Base-by-base conservation (phyloP, 2,888 invertebrate species). In the Phorcus lineatus region DNA sequence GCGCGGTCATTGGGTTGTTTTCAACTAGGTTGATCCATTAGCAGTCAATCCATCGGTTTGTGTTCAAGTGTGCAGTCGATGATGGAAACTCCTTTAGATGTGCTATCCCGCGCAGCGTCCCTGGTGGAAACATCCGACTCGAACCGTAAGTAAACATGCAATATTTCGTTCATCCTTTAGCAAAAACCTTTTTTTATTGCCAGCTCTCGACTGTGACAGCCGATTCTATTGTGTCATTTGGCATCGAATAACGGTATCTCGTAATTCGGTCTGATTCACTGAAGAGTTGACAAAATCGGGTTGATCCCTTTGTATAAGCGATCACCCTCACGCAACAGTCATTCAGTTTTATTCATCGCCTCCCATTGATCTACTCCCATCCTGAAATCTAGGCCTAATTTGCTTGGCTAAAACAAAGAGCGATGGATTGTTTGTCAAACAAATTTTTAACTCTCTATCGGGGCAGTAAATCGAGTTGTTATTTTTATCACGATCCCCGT, bases 31-130 rank as follows among this genome's bases (percentile, higher is more conserved):
- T 28, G 24, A 24, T 62, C 28, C 62, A 62, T 28, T 62, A 62
- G 24, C 22, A 28, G n/a, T 19, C 62, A 17, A 62, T 28, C 28
- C 62, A 62, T 62, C 62, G 62, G 24, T 28, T 28, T n/a, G 62
- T 24, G 62, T 62, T 62, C 57, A 17, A 62, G 22, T 62, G 11
- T 19, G n/a, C 11, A n/a, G 16, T 6, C 11, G n/a, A 81, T 76
- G 62, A 89, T 89, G 89, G 91, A 90, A 83, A 89, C 90, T 24
- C 89, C 91, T 16, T 86, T 91, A 62, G 91, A 91, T 83, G 91
- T 91, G 16, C 84, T 91, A 67, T 91, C 91, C 19, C 84, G 90
- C 78, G 91, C 91, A 76, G 91, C 91, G 40, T 91, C 90, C 52
- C 89, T 91, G 86, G 88, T 90, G 62, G 91, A 91, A 78, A 90